These are phyloP conservation scores for Allolobophora icterica DNA, from an alignment of 2,888 invertebrate species.

Conservation along the genomic window DNA sequence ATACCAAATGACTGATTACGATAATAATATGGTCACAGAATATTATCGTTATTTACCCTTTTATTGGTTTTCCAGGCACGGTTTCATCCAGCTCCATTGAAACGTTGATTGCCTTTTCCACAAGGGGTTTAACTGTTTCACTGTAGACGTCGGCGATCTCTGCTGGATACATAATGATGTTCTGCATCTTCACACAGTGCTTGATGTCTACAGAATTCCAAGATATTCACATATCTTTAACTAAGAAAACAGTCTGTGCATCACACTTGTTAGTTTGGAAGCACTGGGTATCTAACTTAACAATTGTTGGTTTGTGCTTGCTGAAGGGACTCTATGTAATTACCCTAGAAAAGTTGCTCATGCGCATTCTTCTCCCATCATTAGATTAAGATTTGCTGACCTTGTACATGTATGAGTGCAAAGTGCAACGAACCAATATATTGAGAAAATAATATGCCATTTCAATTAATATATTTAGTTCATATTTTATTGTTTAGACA, in stretches of 20 bases:
- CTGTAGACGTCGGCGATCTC: constrained; percentile 35
- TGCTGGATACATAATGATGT: constrained; percentile 39
- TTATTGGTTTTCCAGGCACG: constrained; percentile 35
- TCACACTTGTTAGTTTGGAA: too few relatives aligned
- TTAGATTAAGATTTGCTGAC: too few relatives aligned
- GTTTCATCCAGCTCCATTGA: constrained; percentile 41
- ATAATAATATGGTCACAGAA: neutral
- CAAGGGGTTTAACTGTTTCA: constrained; percentile 26
- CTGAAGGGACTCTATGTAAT: too few relatives aligned
- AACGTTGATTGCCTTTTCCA: constrained; percentile 39
- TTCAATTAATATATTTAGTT: too few relatives aligned
- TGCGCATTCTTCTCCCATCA: too few relatives aligned
- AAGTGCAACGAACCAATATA: too few relatives aligned
- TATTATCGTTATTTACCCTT: constrained; percentile 32
- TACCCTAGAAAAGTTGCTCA: too few relatives aligned
- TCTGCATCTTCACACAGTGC: constrained; percentile 34
- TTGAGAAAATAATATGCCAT: too few relatives aligned
- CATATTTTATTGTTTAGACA: neutral
- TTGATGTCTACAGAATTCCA: constrained; percentile 33
- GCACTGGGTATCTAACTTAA: too few relatives aligned
- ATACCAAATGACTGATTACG: neutral
- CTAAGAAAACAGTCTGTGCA: neutral
- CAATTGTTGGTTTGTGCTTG: too few relatives aligned
- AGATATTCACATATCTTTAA: neutral
- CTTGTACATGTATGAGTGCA: too few relatives aligned